These are phyloP conservation scores for Nemopilema nomurai DNA, from an alignment of 30 jellyfish, hydroid and myxozoan species.

Conservation along the genomic window DNA sequence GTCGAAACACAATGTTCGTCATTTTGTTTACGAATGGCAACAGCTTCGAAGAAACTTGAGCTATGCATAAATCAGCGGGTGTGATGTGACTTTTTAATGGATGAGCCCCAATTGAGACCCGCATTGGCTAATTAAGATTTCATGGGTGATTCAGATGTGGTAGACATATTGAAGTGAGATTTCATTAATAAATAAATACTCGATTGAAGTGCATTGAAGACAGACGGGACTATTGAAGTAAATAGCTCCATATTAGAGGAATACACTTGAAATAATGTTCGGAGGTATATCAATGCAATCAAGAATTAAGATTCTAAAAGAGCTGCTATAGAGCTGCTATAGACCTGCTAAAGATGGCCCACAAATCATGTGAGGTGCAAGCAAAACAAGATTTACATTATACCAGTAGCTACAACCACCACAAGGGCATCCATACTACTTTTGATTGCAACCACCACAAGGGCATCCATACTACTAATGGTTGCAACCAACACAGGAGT, in stretches of 20 bases:
- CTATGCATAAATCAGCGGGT: neutral
- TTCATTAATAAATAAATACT: neutral
- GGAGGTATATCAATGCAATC: no score
- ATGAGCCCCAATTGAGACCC: neutral
- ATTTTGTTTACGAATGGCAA: neutral
- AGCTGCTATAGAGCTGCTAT: no score
- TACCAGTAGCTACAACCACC: no score
- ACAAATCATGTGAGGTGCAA: no score
- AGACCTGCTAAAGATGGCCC: no score
- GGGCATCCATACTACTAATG: no score
- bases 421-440: no score
- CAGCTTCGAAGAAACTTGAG: neutral
- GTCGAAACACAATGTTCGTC: slow-evolving; percentile 21
- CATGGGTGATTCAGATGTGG: neutral
- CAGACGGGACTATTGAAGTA: neutral
- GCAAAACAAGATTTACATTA: no score
- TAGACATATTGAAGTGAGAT: neutral
- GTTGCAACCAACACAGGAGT: no score
- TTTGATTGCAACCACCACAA: no score
- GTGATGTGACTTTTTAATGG: neutral
- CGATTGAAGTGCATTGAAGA: neutral
- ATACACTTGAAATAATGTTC: no score
- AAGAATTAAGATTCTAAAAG: no score
- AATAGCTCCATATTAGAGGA: neutral
- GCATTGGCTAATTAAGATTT: neutral